A percentile compares a stretch with the other conserved stretches of the same genome.
phyloP scores from a whole-genome alignment of 2,797 vertebrate genomes.

The Taeniopygia guttata region DNA sequence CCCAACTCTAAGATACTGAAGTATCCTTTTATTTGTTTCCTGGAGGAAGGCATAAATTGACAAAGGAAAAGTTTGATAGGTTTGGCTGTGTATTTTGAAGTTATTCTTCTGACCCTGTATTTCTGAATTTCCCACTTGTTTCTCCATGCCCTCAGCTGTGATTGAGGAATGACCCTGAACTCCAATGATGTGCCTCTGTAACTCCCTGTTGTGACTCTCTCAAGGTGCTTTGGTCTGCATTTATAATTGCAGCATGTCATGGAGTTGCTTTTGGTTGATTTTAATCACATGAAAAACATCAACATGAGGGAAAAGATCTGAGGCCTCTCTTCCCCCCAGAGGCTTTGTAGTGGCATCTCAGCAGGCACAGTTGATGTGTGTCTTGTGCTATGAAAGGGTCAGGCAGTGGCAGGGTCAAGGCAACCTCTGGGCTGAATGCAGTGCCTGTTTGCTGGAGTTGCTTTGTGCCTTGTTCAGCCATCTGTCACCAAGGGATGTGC shows the following conservation, averaged over 20 bases:
- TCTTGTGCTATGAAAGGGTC: not conserved
- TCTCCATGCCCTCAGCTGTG: not conserved
- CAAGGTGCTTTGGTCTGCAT: not conserved
- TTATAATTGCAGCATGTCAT: not conserved
- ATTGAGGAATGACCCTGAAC: not conserved
- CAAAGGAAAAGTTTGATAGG: not conserved
- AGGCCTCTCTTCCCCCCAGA: not conserved
- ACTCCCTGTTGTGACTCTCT: not conserved
- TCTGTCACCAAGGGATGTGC: not conserved
- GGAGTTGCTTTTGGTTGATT: not conserved
- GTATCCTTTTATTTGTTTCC: not conserved
- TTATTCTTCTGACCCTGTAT: not conserved
- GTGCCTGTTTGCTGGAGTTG: not conserved
- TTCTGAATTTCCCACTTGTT: not conserved
- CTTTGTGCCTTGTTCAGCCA: conserved; percentile 41
- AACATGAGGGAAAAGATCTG: not conserved
- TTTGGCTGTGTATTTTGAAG: not conserved
- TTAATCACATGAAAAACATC: not conserved
- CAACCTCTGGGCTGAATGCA: not conserved
- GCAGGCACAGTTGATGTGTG: not conserved
- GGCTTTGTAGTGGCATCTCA: not conserved
- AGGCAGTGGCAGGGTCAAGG: not conserved
- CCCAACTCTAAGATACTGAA: not conserved
- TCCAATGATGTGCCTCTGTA: not conserved
- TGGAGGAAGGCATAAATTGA: not conserved